A percentile compares a stretch with the other conserved stretches of the same genome.
These are phyloP conservation scores for Cephalotes varians DNA, from an alignment of 2,888 invertebrate genomes.

Conservation along the genomic window DNA sequence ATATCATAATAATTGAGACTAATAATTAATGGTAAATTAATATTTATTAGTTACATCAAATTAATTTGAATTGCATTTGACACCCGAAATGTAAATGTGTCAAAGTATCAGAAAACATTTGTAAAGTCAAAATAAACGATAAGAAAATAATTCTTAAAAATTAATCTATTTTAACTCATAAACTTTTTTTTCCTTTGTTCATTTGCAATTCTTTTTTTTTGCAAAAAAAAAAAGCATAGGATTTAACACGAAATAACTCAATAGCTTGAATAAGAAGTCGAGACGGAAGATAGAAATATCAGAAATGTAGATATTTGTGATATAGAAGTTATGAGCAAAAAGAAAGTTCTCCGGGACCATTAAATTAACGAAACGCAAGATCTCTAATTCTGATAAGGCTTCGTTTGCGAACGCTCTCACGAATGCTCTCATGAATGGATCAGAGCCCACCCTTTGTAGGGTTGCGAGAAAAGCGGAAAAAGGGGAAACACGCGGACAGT, in stretches of 20 bases:
- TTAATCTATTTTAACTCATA: not conserved
- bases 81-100: not conserved
- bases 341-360: not conserved
- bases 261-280: not conserved
- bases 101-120: not conserved
- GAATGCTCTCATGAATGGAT: constrained; percentile 12
- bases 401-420: constrained; percentile 20
- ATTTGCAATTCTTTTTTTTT: not conserved
- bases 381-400: constrained; percentile 24
- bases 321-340: not conserved
- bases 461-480: constrained; percentile 59
- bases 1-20: not conserved
- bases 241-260: not conserved
- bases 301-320: not conserved
- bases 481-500: constrained; percentile 51
- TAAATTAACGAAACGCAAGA: constrained; percentile 13
- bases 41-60: not conserved
- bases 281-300: not conserved
- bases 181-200: not conserved
- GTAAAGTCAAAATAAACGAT: not conserved
- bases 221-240: too few species aligned
- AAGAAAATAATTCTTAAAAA: not conserved
- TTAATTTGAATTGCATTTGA: not conserved
- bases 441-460: constrained; percentile 45
- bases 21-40: not conserved